Percentiles rank a stretch among this genome's conserved stretches.
Conservation (phyloP, 2,888 invertebrate genomes). For the Meteorus cinctellus region DNA sequence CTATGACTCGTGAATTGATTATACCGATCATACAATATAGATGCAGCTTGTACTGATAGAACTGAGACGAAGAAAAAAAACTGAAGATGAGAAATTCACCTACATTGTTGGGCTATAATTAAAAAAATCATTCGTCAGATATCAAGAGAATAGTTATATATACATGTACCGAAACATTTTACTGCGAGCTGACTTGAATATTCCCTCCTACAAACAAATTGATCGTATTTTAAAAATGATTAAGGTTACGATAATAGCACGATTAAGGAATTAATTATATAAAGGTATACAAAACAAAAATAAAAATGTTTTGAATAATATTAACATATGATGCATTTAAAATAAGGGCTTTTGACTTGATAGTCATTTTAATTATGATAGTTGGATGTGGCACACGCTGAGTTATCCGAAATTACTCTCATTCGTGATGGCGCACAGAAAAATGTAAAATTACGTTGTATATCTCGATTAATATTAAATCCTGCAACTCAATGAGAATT, state of each 20-base stretch:
- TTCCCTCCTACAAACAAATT: slow-evolving; percentile 44
- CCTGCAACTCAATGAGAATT: slow-evolving; percentile 38
- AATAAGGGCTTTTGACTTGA: slow-evolving; percentile 33
- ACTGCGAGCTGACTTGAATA: slow-evolving; percentile 41
- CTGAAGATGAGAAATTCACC: slow-evolving; percentile 20
- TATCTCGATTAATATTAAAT: neutral
- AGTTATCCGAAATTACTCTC: slow-evolving; percentile 66
- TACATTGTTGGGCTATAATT: slow-evolving; percentile 32
- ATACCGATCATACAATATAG: neutral
- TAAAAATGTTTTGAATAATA: slow-evolving; percentile 23
- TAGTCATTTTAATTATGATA: slow-evolving; percentile 15
- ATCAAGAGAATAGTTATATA: slow-evolving; percentile 29
- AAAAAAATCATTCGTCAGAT: slow-evolving; percentile 24
- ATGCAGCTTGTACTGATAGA: slow-evolving; percentile 13
- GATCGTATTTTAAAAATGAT: slow-evolving; percentile 42
- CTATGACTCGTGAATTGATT: slow-evolving; percentile 14
- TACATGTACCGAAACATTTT: slow-evolving; percentile 32
- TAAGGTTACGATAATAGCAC: slow-evolving; percentile 62
- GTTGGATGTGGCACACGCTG: slow-evolving; percentile 63
- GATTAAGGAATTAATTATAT: slow-evolving; percentile 67
- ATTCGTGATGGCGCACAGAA: slow-evolving; percentile 66
- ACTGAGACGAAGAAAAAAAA: slow-evolving; percentile 2
- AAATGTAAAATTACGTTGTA: slow-evolving; percentile 69
- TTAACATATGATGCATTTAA: slow-evolving; percentile 25
- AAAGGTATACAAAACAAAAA: slow-evolving; percentile 23